Conservation (phyloP, 2,113 vertebrate species). For the Microtus oregoni region DNA sequence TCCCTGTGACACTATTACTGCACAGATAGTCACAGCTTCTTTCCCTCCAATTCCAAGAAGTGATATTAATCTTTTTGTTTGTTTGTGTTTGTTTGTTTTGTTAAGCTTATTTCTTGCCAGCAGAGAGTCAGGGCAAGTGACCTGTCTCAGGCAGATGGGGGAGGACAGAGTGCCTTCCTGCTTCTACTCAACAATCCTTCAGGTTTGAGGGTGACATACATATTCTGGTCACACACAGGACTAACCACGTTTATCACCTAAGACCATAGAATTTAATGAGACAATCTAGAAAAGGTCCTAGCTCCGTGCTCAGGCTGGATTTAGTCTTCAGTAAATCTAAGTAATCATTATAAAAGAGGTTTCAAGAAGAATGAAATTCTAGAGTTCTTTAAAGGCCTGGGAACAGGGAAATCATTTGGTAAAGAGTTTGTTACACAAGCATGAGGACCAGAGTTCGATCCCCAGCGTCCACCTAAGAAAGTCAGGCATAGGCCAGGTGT, state of each 20-base stretch:
- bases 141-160: not conserved
- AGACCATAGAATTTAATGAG: not conserved
- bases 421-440: not conserved
- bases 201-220: not conserved
- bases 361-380: conserved; percentile 15
- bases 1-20: not conserved
- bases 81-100: not conserved
- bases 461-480: not conserved
- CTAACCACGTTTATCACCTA: not conserved
- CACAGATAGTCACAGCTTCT: not conserved
- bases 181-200: not conserved
- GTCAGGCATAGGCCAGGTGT: not conserved
- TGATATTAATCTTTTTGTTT: not conserved
- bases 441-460: not conserved
- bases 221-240: not conserved
- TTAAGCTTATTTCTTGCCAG: not conserved
- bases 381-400: not conserved
- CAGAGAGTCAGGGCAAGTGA: not conserved
- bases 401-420: not conserved
- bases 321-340: not conserved
- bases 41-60: conserved; percentile 17
- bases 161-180: not conserved
- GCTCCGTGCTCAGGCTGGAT: not conserved
- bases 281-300: not conserved
- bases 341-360: conserved; percentile 11